Base-by-base conservation (phyloP, 2,113 vertebrate genomes). In the Megaptera novaeangliae region DNA sequence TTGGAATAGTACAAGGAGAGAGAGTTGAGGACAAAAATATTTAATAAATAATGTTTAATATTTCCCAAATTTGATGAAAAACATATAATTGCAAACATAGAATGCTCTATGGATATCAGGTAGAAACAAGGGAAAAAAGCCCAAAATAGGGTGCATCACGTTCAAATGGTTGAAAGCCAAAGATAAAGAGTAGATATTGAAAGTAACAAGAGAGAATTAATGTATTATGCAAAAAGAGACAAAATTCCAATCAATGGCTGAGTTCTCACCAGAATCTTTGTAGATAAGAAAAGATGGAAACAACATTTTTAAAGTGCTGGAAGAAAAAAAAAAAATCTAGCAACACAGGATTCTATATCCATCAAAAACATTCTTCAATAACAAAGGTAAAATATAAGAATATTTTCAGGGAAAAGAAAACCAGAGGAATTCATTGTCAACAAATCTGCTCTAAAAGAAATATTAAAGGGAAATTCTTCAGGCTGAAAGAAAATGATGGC, bases 401-500 rank as follows among this genome's bases (percentile, higher is more conserved):
- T 74, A 74, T 74, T 93, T 95, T 86, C 29, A 81, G 20, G 6
- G 75, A 74, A 75, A 86, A 63, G 2, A 46, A 86, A 92, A 14
- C 6, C 34, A 46, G 25, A n/a, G 15, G 6, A 39, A 29, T n/a
- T 59, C 7, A 39, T 57, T 17, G 36, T 23, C 23, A 88, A 29
- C 0, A 49, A 8, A 72, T 21, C 3, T 29, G 2, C 21, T 8
- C 9, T 68, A 75, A 31, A 81, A 87, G 6, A 81, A 81, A 20
- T 25, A 7, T 31, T 72, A 74, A 72, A 92, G 74, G 29, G 4
- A 63, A 81, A 5, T 59, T 84, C 29, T 46, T 77, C 49, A 84
- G 39, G 17, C 10, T 66, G 23, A 84, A 77, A 34, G 29, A 59
- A 77, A 84, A 68, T 82, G 3, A 31, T 8, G 87, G 25, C 0